phyloP scores from a whole-genome alignment of 1,140 invertebrate species.

The Andricus grossulariae region DNA sequence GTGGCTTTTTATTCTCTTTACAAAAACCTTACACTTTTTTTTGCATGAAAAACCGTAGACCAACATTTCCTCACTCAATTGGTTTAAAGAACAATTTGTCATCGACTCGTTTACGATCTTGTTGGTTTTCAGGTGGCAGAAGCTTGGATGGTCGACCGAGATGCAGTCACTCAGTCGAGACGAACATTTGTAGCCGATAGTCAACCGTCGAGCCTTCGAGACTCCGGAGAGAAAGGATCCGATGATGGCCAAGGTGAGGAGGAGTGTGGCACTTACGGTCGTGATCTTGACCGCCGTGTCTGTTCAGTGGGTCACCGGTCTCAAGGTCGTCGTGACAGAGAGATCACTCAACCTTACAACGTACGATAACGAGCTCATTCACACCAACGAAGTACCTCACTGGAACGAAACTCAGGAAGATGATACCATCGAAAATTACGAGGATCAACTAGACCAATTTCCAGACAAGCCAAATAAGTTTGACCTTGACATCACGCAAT shows the following conservation, averaged over 20 bases:
- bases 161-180: conserved; percentile 25
- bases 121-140: conserved; percentile 3
- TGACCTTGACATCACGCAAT: conserved; percentile 60
- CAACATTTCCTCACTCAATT: background rate
- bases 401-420: conserved; percentile 19
- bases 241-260: conserved; percentile 55
- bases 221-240: conserved; percentile 49
- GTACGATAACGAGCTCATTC: conserved; percentile 54
- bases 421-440: conserved; percentile 40
- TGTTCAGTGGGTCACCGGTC: conserved; percentile 46
- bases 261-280: conserved; percentile 50
- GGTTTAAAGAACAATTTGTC: background rate
- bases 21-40: background rate
- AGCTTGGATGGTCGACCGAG: conserved; percentile 20
- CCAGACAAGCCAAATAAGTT: conserved; percentile 67
- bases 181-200: conserved; percentile 18
- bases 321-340: conserved; percentile 47
- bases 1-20: background rate
- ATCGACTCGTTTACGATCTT: background rate
- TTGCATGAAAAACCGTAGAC: background rate
- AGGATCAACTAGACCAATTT: conserved; percentile 55
- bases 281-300: conserved; percentile 55
- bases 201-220: conserved; percentile 41
- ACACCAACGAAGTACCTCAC: conserved; percentile 39
- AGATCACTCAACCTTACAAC: conserved; percentile 33